Evolutionary conservation across 1,140 invertebrate genomes (phyloP).

Genomic region (Magallana gigas): DNA sequence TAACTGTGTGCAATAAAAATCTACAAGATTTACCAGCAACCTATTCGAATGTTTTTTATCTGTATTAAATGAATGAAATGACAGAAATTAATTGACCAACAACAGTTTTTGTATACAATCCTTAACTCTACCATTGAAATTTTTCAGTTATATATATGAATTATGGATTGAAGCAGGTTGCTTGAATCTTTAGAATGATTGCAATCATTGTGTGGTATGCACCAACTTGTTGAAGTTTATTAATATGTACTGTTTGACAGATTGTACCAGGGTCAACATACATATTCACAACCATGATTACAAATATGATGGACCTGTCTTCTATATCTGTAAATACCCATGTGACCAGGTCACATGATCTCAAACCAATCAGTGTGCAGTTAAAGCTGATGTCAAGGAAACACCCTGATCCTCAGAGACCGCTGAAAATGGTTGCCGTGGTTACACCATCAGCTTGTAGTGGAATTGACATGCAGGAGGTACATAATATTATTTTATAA

Average conservation of each 20-base stretch:
- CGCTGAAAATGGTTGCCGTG: conserved; percentile 8
- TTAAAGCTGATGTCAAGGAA: conserved; percentile 20
- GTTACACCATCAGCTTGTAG: conserved; percentile 17
- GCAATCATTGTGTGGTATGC: no score
- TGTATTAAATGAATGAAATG: no score
- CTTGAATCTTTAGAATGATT: no score
- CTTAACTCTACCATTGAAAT: no score
- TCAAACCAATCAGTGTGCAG: conserved; percentile 38
- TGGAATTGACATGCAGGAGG: conserved; percentile 36
- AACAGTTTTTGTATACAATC: no score
- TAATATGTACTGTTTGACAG: not conserved
- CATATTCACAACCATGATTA: not conserved
- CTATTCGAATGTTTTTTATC: no score
- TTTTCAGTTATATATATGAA: no score
- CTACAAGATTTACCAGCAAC: no score
- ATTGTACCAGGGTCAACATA: conserved; percentile 29
- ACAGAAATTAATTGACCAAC: no score
- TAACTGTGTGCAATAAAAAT: no score
- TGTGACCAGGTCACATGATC: conserved; percentile 3
- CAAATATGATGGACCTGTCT: not conserved
- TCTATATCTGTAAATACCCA: not conserved
- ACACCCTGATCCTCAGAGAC: conserved; percentile 12
- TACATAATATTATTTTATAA: not conserved
- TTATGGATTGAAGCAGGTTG: no score
- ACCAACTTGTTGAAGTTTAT: not conserved